phyloP scores from a whole-genome alignment of 2,797 vertebrate species.

The Alfaro cultratus region DNA sequence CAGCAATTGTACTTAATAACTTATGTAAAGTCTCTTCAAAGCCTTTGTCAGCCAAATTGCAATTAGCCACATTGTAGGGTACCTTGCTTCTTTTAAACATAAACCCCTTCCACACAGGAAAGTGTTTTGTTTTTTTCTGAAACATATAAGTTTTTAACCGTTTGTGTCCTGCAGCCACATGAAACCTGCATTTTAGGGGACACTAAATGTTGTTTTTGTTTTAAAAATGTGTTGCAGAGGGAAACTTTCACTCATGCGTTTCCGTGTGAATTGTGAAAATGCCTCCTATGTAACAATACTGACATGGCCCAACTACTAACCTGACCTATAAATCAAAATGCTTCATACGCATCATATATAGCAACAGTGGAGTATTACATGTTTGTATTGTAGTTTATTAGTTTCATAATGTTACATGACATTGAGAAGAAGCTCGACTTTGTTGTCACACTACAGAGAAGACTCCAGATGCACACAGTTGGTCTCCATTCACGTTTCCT shows the following conservation, averaged over 20 bases:
- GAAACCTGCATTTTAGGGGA: background rate
- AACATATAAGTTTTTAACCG: background rate
- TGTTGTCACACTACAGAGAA: background rate
- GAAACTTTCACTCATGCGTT: background rate
- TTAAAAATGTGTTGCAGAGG: background rate
- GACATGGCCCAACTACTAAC: background rate
- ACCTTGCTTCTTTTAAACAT: background rate
- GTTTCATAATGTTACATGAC: background rate
- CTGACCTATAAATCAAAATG: background rate
- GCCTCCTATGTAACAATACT: too few species aligned
- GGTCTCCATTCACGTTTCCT: background rate
- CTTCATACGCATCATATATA: background rate
- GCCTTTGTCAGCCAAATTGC: background rate
- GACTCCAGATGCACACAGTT: background rate
- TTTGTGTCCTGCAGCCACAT: background rate
- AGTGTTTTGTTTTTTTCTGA: background rate
- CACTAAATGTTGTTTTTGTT: background rate
- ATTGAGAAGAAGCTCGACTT: background rate
- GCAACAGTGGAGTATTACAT: background rate
- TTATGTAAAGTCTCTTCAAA: background rate
- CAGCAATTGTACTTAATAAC: background rate
- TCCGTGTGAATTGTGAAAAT: background rate
- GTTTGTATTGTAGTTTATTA: background rate
- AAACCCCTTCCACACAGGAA: background rate
- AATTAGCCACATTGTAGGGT: background rate